Evolutionary conservation across 2,888 invertebrate genomes (phyloP), one percentile per base, ranked within the genome.

Genomic region (Sarcophaga rosellei): DNA sequence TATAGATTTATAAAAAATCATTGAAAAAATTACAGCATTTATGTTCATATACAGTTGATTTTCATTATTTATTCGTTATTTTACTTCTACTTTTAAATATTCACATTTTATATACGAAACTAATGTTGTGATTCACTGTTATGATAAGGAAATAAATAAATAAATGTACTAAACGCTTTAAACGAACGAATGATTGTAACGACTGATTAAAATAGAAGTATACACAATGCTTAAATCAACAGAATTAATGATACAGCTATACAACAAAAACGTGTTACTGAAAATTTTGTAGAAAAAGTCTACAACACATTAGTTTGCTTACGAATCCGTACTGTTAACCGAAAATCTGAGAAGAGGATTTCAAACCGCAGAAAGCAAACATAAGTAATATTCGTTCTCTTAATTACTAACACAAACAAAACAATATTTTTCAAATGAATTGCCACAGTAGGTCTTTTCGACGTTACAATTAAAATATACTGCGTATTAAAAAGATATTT

Each of bases 311-410:
- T 73, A 73, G 80, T 21, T 76, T 79, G 82, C 47, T 72, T 82
- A 68, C 72, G 68, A 76, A 79, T 85, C 74, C 69, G 74, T 47
- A 86, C 83, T 86, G 83, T 77, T 53, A 61, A 81, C 65, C 69
- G 69, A 59, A 65, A 77, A 83, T 47, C 74, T 44, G 80, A 77
- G 20, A 81, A 65, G 68, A 81, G 68, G 59, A 44, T 47, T 80
- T 86, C 73, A 80, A 80, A 69, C 75, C 72, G 72, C 35, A 66
- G 59, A 66, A 44, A 65, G 15, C 35, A 77, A 47, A 59, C 20
- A 62, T 20, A 10, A 76, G 44, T 11, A 62, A 12, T 20, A 63
- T n/a, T 62, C 47, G 45, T 10, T 74, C 20, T 59, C 65, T 53
- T 53, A 53, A 53, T 53, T 15, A 75, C 63, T 63, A 79, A 75